Percentiles rank a stretch among this genome's conserved stretches.
Conservation (phyloP, 2,797 vertebrate genomes). For the Spinus olivaceus region DNA sequence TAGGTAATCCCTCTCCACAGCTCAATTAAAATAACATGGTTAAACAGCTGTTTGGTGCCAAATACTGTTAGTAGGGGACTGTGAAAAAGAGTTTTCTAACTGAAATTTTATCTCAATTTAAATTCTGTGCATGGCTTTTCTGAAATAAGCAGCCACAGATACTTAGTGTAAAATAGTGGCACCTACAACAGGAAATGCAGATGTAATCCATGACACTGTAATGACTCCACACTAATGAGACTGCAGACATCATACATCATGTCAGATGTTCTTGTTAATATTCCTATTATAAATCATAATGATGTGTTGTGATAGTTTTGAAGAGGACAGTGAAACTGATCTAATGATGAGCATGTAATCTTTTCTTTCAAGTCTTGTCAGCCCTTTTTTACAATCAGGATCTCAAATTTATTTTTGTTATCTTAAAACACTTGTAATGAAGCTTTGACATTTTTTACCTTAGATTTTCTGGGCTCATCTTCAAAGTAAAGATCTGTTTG, state of each 20-base stretch:
- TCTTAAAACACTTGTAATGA: background rate
- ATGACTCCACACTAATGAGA: background rate
- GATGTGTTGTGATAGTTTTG: background rate
- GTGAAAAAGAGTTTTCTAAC: background rate
- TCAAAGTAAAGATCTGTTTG: background rate
- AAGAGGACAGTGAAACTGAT: background rate
- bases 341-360: background rate
- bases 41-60: background rate
- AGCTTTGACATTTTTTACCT: background rate
- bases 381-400: background rate
- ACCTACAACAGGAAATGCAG: background rate
- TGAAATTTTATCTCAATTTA: background rate
- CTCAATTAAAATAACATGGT: background rate
- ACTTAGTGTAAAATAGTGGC: background rate
- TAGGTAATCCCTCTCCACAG: background rate
- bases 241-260: background rate
- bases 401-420: background rate
- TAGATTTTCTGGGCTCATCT: background rate
- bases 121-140: background rate
- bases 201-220: background rate
- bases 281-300: background rate
- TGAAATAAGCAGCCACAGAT: background rate
- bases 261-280: background rate
- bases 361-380: background rate
- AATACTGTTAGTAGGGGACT: background rate